phyloP scores from a whole-genome alignment of 1,140 invertebrate species.

The Rhizoglyphus robini region DNA sequence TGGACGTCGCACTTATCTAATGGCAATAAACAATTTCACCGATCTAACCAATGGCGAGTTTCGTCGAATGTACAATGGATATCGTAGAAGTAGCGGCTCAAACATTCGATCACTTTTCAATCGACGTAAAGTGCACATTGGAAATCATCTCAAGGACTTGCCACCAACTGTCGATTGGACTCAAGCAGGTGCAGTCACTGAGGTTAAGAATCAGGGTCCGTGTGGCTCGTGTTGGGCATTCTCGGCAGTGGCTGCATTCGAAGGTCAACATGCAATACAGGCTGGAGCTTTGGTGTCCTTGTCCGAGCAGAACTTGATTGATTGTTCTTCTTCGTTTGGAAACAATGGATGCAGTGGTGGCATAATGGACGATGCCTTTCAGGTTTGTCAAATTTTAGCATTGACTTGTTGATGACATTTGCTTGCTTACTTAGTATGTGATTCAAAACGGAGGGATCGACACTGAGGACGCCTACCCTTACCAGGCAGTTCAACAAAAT shows the following conservation, averaged over 20 bases:
- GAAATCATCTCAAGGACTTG: constrained; percentile 44
- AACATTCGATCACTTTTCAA: constrained; percentile 30
- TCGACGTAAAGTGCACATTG: constrained; percentile 33
- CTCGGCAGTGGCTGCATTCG: constrained; percentile 15
- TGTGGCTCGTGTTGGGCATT: constrained; percentile 24
- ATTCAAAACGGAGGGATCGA: constrained; percentile 76
- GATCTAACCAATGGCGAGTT: constrained; percentile 47
- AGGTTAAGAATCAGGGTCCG: constrained; percentile 68
- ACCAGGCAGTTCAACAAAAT: constrained; percentile 50
- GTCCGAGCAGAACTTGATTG: constrained; percentile 21
- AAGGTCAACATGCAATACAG: constrained; percentile 75
- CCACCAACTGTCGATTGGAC: constrained; percentile 73
- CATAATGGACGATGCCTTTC: neutral
- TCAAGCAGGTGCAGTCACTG: constrained; percentile 66
- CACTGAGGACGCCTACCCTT: constrained; percentile 80
- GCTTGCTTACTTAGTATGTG: no score
- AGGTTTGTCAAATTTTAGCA: no score
- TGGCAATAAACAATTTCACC: constrained; percentile 9
- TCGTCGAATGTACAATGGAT: constrained; percentile 57
- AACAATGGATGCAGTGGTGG: constrained; percentile 23
- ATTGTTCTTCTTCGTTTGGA: constrained; percentile 24
- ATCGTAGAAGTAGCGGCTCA: constrained; percentile 43
- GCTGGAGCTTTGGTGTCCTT: constrained; percentile 67
- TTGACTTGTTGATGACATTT: no score
- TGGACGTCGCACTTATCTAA: neutral